Evolutionary conservation across 2,113 vertebrate genomes (phyloP).

Genomic region (Toxotes chatareus): DNA sequence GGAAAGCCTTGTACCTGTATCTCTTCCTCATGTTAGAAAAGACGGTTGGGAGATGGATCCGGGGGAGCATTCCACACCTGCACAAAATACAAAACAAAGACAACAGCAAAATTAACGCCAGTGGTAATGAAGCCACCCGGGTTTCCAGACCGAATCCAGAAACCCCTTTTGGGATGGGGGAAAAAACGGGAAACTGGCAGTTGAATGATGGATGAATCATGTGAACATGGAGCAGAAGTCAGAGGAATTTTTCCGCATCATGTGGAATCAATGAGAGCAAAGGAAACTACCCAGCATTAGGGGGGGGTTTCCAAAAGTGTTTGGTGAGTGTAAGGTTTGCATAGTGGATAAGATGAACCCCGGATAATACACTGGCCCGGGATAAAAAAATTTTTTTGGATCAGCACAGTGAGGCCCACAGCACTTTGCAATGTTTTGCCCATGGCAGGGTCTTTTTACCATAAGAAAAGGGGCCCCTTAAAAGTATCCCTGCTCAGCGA

Average conservation of each 20-base stretch:
- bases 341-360: neutral
- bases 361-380: neutral
- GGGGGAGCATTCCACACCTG: constrained; percentile 96
- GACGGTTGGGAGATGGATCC: constrained; percentile 96
- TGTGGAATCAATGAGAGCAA: neutral
- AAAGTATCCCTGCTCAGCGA: neutral
- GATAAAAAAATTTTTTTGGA: neutral
- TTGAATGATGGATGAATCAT: neutral
- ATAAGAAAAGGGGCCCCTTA: neutral
- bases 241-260: no score
- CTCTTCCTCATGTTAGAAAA: constrained; percentile 98
- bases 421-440: no score
- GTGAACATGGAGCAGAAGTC: neutral
- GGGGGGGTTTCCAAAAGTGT: neutral
- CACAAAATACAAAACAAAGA: constrained; percentile 37
- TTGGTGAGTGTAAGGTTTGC: neutral
- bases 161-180: no score
- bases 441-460: neutral
- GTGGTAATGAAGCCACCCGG: neutral
- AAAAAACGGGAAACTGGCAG: no score
- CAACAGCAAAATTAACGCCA: neutral
- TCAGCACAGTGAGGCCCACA: neutral
- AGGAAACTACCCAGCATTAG: neutral
- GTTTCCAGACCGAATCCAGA: no score
- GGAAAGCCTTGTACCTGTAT: constrained; percentile 89